Evolutionary conservation across 2,888 invertebrate genomes (phyloP), one percentile per base, ranked within the genome.

Genomic region (Clanis bilineata): DNA sequence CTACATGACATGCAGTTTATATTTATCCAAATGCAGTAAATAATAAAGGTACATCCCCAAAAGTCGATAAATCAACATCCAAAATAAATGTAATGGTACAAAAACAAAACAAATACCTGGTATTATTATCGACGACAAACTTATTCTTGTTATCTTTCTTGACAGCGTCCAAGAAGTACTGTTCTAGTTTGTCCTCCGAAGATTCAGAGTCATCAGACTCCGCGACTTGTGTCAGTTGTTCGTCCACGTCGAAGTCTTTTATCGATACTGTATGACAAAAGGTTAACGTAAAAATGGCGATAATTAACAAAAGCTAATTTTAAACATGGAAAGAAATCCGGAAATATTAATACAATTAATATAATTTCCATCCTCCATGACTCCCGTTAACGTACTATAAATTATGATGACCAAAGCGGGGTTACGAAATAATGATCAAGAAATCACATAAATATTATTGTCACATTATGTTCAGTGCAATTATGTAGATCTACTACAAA

Each of bases 191-290:
- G 69, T 96, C 96, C 74, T 97, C 97, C 0, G 96, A 79, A 3
- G 79, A 93, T 71, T 97, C 97, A 0, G 96, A 96, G 74, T 97
- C 97, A 64, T 97, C 97, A 0, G 96, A 96, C 77, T 97, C 97
- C 38, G 95, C 94, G 12, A 96, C 93, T 18, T 96, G 96, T 0
- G 95, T 95, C 51, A 96, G 79, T 64, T 92, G 93, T 54, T 86
- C 85, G 47, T 82, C 86, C 32, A 78, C 72, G 44, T 84, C 80
- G 25, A 83, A 66, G 41, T 79, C 80, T 69, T 79, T 81, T 41
- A 79, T 66, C 9, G 71, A 64, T 59, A 79, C 81, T 78, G 69
- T 5, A 63, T 68, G 57, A 51, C 55, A 62, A 56, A 61, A 7
- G 1, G 12, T 10, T 39, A 15, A 38, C 6, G 18, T 41, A 41